Percentiles rank a stretch among this genome's conserved stretches.
phyloP scores from a whole-genome alignment of 2,888 invertebrate genomes.

The Atethmia centrago region DNA sequence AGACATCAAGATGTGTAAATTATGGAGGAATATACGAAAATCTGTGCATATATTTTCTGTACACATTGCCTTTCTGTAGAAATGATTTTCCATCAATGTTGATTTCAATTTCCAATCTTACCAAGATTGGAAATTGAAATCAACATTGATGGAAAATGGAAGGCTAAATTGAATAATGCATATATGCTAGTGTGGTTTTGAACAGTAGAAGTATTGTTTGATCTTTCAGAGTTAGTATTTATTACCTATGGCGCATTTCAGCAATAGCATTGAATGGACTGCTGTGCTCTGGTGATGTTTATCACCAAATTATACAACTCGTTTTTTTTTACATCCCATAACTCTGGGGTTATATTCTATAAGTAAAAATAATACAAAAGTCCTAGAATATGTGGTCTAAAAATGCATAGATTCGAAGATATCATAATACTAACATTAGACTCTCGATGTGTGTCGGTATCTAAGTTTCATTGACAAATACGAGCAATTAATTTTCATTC shows the following conservation, averaged over 20 bases:
- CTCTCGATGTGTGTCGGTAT: no score
- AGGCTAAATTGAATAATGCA: neutral
- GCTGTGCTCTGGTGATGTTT: neutral
- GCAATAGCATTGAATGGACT: neutral
- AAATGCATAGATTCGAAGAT: no score
- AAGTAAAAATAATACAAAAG: no score
- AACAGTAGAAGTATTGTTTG: neutral
- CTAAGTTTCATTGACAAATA: no score
- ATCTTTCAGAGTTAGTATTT: neutral
- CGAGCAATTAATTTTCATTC: no score
- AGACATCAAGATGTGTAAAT: neutral
- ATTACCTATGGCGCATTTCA: neutral
- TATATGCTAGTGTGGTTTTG: neutral
- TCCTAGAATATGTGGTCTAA: no score
- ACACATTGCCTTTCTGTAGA: neutral
- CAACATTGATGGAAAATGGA: neutral
- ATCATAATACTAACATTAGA: no score
- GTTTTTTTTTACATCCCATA: no score
- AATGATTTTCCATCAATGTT: neutral
- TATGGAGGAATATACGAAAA: neutral
- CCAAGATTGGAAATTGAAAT: neutral
- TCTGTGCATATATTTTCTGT: neutral
- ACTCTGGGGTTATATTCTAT: no score
- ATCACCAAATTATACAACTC: neutral
- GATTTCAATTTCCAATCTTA: no score